phyloP scores from a whole-genome alignment of 2,797 vertebrate species.

The Chelon labrosus region DNA sequence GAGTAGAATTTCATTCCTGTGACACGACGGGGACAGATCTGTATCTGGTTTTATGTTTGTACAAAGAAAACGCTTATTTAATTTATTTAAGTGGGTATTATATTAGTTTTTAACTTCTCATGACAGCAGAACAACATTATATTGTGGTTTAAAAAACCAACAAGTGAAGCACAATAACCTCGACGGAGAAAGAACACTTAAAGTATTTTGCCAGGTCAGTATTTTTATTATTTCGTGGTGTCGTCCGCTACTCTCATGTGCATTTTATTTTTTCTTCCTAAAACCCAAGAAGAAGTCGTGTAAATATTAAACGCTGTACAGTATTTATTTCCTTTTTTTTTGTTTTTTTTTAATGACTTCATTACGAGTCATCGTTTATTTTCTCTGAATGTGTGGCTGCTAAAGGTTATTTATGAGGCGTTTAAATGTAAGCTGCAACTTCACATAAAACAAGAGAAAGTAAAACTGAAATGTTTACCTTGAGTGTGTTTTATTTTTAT shows the following conservation, averaged over 20 bases:
- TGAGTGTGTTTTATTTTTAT: not conserved
- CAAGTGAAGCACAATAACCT: conserved; percentile 47
- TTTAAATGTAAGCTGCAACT: conserved; percentile 58
- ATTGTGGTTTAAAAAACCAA: not conserved
- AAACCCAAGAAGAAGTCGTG: conserved; percentile 31
- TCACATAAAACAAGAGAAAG: conserved; percentile 46
- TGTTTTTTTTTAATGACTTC: conserved; percentile 19
- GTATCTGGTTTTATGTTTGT: conserved; percentile 35
- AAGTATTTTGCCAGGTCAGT: conserved; percentile 38
- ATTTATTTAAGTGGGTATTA: conserved; percentile 38
- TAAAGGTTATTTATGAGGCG: conserved; percentile 21
- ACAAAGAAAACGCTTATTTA: conserved; percentile 43
- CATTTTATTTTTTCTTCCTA: conserved; percentile 21
- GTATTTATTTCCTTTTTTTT: conserved; percentile 75
- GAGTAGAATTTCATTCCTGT: conserved; percentile 36
- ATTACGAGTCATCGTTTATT: conserved; percentile 15
- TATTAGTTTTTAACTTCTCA: conserved; percentile 18
- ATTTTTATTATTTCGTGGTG: conserved; percentile 8
- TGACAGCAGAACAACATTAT: conserved; percentile 15
- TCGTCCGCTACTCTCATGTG: conserved; percentile 12
- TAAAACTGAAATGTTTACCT: conserved; percentile 1
- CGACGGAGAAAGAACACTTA: conserved; percentile 34
- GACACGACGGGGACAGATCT: conserved; percentile 17
- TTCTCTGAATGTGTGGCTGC: conserved; percentile 39
- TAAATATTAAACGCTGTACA: conserved; percentile 79